phyloP scores from a whole-genome alignment of 1,140 invertebrate species.

The Zophobas morio region DNA sequence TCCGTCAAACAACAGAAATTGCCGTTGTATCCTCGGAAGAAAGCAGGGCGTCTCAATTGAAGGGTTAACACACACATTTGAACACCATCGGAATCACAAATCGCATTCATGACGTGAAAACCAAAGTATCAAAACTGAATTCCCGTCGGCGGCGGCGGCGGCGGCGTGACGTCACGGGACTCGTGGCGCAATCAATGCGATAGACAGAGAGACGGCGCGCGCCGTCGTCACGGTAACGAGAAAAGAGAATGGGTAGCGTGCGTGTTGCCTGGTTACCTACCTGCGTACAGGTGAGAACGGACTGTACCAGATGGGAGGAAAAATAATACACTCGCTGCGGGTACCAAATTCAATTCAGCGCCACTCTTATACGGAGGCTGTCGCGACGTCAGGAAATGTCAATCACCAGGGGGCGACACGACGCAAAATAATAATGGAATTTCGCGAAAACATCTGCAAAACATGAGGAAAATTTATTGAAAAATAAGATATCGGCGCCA shows the following conservation, averaged over 20 bases:
- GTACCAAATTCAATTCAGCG: conserved; percentile 25
- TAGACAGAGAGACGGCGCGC: conserved; percentile 49
- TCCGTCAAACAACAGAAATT: conserved; percentile 9
- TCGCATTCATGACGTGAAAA: conserved; percentile 47
- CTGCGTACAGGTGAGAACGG: conserved; percentile 42
- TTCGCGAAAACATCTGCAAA: conserved; percentile 14
- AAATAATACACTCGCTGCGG: conserved; percentile 15
- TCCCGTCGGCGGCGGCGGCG: conserved; percentile 45
- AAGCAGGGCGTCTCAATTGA: conserved; percentile 3
- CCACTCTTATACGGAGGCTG: background rate
- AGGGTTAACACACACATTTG: conserved; percentile 30
- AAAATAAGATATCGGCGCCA: conserved; percentile 17
- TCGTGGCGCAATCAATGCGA: conserved; percentile 49
- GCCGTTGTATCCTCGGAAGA: background rate
- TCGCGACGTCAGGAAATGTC: conserved; percentile 1
- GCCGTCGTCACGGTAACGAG: conserved; percentile 44
- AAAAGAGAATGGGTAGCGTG: conserved; percentile 36
- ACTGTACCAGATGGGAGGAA: conserved; percentile 23
- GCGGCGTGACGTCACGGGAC: conserved; percentile 46
- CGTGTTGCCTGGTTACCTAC: conserved; percentile 47
- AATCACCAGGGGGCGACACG: conserved; percentile 28
- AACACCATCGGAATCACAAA: conserved; percentile 39
- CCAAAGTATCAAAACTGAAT: conserved; percentile 49
- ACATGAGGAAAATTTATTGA: conserved; percentile 32
- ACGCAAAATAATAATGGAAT: conserved; percentile 34